phyloP scores from a whole-genome alignment of 1,140 invertebrate genomes.

The Drosophila setifemur region DNA sequence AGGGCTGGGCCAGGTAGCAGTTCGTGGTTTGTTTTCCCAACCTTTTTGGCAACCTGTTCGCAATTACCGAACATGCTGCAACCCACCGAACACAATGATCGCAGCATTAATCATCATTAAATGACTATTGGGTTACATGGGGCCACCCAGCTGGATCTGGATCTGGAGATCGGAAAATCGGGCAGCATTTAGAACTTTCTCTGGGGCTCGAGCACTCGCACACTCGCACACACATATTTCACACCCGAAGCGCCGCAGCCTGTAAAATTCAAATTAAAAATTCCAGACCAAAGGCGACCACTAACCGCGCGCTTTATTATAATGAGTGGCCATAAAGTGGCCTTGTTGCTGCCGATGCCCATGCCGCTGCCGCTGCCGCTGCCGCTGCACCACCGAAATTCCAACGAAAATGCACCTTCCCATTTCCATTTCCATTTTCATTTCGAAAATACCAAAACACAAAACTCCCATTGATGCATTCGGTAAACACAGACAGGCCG shows the following conservation, averaged over 20 bases:
- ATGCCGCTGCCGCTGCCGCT: constrained; percentile 14
- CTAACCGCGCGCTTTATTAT: constrained; percentile 81
- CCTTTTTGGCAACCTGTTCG: constrained; percentile 57
- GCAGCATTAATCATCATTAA: constrained; percentile 73
- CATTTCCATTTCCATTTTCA: too few species aligned
- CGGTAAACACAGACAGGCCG: constrained; percentile 33
- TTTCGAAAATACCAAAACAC: constrained; percentile 13
- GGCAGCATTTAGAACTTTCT: constrained; percentile 67
- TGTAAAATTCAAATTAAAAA: constrained; percentile 77
- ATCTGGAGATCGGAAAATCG: constrained; percentile 2
- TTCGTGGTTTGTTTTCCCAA: constrained; percentile 31
- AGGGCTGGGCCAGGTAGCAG: constrained; percentile 53
- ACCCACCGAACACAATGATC: constrained; percentile 45
- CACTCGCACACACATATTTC: constrained; percentile 41
- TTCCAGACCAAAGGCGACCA: constrained; percentile 65
- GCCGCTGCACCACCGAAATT: constrained; percentile 54
- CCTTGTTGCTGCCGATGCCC: constrained; percentile 49
- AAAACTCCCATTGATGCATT: constrained; percentile 67
- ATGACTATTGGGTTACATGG: constrained; percentile 57
- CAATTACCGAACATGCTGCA: constrained; percentile 76
- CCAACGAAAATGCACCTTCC: constrained; percentile 74
- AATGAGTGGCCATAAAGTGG: constrained; percentile 79
- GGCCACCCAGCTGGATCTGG: constrained; percentile 14
- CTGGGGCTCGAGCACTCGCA: background rate
- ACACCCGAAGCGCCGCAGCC: constrained; percentile 63